phyloP scores from a whole-genome alignment of 2,113 vertebrate genomes.

The Lipotes vexillifer region DNA sequence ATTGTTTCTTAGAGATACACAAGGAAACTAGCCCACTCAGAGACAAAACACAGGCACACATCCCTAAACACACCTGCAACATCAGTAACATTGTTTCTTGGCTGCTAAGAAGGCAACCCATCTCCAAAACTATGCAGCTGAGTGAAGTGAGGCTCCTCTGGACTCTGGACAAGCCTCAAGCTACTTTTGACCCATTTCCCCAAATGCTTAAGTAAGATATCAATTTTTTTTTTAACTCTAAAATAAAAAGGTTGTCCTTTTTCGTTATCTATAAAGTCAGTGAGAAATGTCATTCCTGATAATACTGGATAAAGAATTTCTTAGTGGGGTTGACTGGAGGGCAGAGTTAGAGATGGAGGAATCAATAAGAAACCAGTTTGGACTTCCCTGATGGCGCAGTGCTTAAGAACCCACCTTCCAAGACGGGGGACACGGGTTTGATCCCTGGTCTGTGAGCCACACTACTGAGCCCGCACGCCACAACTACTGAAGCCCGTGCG shows the following conservation, averaged over 20 bases:
- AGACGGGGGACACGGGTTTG: too few relatives aligned
- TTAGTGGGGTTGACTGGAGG: not conserved
- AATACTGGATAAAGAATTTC: not conserved
- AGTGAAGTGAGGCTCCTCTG: not conserved
- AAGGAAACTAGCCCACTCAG: not conserved
- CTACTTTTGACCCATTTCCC: not conserved
- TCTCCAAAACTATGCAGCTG: not conserved
- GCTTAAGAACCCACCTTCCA: too few relatives aligned
- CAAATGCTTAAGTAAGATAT: not conserved
- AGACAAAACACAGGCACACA: not conserved
- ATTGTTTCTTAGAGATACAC: not conserved
- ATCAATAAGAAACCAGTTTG: not conserved
- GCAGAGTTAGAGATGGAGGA: not conserved
- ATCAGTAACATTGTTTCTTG: not conserved
- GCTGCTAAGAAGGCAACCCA: not conserved
- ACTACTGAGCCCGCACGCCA: too few relatives aligned
- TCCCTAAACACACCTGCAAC: not conserved
- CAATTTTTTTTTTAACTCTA: not conserved
- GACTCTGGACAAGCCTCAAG: not conserved
- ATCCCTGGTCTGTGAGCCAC: too few relatives aligned
- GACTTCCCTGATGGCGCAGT: too few relatives aligned
- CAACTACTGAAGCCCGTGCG: too few relatives aligned
- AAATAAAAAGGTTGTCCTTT: not conserved
- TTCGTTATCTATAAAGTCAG: not conserved
- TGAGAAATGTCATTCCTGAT: not conserved